phyloP scores from a whole-genome alignment of 2,888 invertebrate genomes.

The Euphydryas editha region DNA sequence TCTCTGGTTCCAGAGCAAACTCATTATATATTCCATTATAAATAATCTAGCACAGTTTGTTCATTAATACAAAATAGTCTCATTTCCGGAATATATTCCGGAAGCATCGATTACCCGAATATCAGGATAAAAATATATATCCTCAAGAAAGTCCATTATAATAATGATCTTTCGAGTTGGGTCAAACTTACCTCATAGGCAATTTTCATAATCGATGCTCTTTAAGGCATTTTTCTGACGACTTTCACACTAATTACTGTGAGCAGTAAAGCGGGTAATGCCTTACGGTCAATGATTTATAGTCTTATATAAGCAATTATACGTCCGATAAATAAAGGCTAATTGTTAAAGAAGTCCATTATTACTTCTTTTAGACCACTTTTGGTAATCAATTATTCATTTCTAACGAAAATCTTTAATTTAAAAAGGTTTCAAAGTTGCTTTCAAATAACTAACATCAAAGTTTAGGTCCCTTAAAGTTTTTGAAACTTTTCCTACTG shows the following conservation, averaged over 20 bases:
- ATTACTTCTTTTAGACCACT: neutral
- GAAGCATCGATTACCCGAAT: slow-evolving; percentile 23
- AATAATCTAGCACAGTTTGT: neutral
- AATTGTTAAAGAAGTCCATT: slow-evolving; percentile 9
- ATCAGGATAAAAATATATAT: slow-evolving; percentile 18
- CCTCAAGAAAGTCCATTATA: slow-evolving; percentile 48
- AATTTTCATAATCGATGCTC: slow-evolving; percentile 42
- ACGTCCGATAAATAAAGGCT: slow-evolving; percentile 10
- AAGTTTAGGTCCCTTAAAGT: neutral
- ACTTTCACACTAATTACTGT: slow-evolving; percentile 67
- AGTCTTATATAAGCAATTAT: neutral
- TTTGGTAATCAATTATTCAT: neutral
- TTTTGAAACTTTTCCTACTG: no score
- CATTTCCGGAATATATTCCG: slow-evolving; percentile 18
- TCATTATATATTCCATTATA: neutral
- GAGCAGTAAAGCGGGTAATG: slow-evolving; percentile 62
- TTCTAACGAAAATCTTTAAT: neutral
- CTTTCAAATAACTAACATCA: neutral
- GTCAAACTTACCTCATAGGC: slow-evolving; percentile 18
- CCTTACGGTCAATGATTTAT: slow-evolving; percentile 38
- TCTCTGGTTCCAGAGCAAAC: neutral
- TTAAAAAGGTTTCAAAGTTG: neutral
- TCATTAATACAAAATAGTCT: neutral
- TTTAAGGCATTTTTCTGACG: slow-evolving; percentile 39
- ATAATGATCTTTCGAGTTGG: slow-evolving; percentile 51